Evolutionary conservation across 2,797 vertebrate genomes (phyloP), one percentile per base, ranked within the genome.

Genomic region (Cossypha polioptera): DNA sequence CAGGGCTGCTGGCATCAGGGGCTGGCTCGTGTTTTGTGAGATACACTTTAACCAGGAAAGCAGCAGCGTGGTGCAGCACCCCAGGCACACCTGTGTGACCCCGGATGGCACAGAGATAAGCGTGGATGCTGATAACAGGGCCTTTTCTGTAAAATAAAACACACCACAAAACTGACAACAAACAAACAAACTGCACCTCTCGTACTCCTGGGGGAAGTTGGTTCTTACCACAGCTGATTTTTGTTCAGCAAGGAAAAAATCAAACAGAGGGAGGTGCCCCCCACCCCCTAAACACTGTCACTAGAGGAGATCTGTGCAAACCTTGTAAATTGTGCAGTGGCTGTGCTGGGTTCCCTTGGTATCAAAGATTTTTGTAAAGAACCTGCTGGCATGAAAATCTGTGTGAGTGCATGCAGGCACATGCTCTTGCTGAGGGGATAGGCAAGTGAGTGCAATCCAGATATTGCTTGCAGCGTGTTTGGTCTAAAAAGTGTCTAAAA

Each of bases 51-150:
- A 71, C 35, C 3, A 5, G 51, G 53, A 42, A 29, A 57, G 72
- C 4, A 47, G 29, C 69, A 16, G 3, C 3, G 5, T 24, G 79
- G 40, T 63, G 69, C 5, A 66, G 77, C 54, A 19, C 24, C 5
- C 19, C 65, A 69, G 78, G 8, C 2, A 16, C 95, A 96, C 84
- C 95, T 92, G 94, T 8, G 67, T 28, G 81, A 66, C 31, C 31
- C 69, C 66, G 82, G 92, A 82, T 94, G 86, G 67, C 28, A 18
- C 42, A 50, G 80, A 0, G 92, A 51, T 84, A 88, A 86, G 13
- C 2, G 0, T 73, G 59, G 69, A 47, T 11, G 79, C 36, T 40
- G 94, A 79, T 79, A 92, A 16, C 0, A 16, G 20, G 18, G 40
- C 6, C 22, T 67, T 40, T 63, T 67, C 71, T 72, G 79, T 63